A percentile compares a stretch with the other conserved stretches of the same genome.
phyloP scores from a whole-genome alignment of 2,888 invertebrate genomes.

The Augiades crinisus region DNA sequence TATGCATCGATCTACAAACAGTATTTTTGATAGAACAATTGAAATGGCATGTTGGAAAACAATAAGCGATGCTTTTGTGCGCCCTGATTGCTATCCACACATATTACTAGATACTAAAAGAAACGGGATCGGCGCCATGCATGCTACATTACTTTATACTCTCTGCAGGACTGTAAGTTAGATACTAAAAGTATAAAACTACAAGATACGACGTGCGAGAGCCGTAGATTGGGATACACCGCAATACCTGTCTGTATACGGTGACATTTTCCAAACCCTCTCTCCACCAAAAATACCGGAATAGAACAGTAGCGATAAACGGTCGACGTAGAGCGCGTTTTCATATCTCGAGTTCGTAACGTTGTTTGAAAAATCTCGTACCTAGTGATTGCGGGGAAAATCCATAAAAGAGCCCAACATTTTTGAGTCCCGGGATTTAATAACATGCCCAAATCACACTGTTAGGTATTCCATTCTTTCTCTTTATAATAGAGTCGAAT shows the following conservation, averaged over 20 bases:
- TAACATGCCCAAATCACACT: no score
- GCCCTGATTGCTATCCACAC: no score
- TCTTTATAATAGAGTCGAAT: no score
- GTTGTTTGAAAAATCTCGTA: constrained; percentile 3
- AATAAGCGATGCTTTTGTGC: no score
- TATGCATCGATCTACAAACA: no score
- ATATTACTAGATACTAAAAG: no score
- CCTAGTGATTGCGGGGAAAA: not conserved
- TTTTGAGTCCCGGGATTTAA: no score
- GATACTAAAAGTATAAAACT: constrained; percentile 4
- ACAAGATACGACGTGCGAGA: not conserved
- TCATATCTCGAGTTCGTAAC: constrained; percentile 12
- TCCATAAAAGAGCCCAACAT: no score
- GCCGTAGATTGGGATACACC: constrained; percentile 11
- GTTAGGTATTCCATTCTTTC: no score
- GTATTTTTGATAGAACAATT: no score
- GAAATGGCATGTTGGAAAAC: no score
- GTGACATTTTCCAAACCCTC: constrained; percentile 8
- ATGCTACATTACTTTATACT: not conserved
- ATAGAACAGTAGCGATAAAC: constrained; percentile 9
- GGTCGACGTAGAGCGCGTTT: constrained; percentile 11
- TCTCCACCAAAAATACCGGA: constrained; percentile 8
- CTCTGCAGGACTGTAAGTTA: not conserved
- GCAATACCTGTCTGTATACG: not conserved
- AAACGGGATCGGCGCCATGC: no score